Evolutionary conservation across 2,113 vertebrate genomes (phyloP), one percentile per base, ranked within the genome.

Genomic region (Pogonocichla stellata): DNA sequence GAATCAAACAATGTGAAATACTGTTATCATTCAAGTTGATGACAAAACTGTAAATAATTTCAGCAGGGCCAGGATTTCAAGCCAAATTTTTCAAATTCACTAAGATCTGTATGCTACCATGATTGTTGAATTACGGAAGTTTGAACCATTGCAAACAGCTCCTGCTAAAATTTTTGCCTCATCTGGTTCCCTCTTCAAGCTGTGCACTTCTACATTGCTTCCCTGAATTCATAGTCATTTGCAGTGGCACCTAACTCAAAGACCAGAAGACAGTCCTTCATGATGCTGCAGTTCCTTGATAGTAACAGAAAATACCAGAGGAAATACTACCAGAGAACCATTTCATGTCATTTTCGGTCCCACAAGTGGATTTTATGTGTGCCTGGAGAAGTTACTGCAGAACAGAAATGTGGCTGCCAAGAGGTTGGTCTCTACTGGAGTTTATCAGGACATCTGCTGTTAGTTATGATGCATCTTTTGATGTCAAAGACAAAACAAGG

Each of bases 401-500:
- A 90, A 47, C 24, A 96, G 58, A 88, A 92, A 71, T 71, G 56
- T 73, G 92, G 22, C 60, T 95, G 70, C 81, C 71, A 88, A 90
- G 74, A 80, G 33, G 24, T 1, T 88, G 62, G 34, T 92, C 51
- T 88, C 56, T 60, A 51, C 14, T 93, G 83, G 62, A 90, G 94
- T 94, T 91, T 90, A 94, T 95, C 34, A 0, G 67, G 82, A 88
- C 92, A 91, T 94, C 94, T 96, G 93, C 43, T 86, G 15, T 73
- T 94, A 80, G 70, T 96, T 95, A 94, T 48, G n/a, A 42, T 70
- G 51, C 58, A 31, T 80, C 81, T 88, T 94, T 96, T 97, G 85
- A 96, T 92, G 79, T 94, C 72, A 90, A 94, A 96, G 67, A 83
- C 88, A 90, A 81, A 94, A 90, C 81, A 93, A 96, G 71, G 34